phyloP scores from a whole-genome alignment of 2,888 invertebrate genomes.

The Apodemia zela region DNA sequence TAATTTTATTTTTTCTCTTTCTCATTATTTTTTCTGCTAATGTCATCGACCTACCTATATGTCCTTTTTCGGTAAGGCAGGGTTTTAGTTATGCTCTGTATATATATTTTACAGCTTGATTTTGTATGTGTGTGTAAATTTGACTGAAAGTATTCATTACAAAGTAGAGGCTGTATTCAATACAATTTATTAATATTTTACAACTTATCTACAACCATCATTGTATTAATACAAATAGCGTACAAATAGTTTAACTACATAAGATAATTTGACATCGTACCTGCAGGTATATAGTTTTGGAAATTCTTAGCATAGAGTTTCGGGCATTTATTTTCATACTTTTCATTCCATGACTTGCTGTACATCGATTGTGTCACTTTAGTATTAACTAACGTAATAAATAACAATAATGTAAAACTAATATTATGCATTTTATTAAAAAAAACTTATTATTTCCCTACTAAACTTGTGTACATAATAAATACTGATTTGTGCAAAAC shows the following conservation, averaged over 20 bases:
- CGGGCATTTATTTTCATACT: constrained; percentile 76
- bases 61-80: too few relatives aligned
- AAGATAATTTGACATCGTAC: constrained; percentile 47
- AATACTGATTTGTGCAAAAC: constrained; percentile 8
- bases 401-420: constrained; percentile 38
- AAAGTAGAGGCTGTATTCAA: too few relatives aligned
- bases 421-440: constrained; percentile 12
- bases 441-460: not conserved
- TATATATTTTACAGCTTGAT: too few relatives aligned
- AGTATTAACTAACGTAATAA: constrained; percentile 48
- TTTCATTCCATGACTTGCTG: constrained; percentile 69
- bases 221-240: not conserved
- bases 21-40: too few relatives aligned
- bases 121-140: too few relatives aligned
- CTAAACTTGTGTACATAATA: constrained; percentile 7
- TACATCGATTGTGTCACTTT: constrained; percentile 54
- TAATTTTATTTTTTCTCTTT: too few relatives aligned
- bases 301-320: constrained; percentile 78
- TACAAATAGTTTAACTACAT: too few relatives aligned
- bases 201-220: not conserved
- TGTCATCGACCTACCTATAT: too few relatives aligned
- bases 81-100: too few relatives aligned
- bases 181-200: not conserved
- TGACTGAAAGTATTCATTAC: too few relatives aligned
- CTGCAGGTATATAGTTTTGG: constrained; percentile 76